Percentiles rank a stretch among this genome's conserved stretches.
These are phyloP conservation scores for Pseudomyrmex dendroicus DNA, from an alignment of 1,140 invertebrate species.

Conservation along the genomic window DNA sequence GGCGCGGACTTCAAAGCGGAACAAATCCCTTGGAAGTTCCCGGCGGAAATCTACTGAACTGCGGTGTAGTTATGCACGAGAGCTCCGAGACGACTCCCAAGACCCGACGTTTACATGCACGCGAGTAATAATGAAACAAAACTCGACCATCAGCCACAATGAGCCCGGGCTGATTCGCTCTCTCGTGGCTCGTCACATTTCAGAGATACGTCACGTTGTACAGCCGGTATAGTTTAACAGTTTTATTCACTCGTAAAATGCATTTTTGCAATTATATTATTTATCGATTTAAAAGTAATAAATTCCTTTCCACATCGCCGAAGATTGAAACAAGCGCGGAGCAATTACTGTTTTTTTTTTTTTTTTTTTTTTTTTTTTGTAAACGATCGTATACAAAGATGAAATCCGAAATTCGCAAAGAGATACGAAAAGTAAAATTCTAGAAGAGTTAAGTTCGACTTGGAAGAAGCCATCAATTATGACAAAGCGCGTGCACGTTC, in stretches of 20 bases:
- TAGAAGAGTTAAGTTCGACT: conserved; percentile 14
- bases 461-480: conserved; percentile 9
- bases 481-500: conserved; percentile 13
- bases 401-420: not conserved
- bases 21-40: conserved; percentile 62
- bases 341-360: conserved; percentile 2
- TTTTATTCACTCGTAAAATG: not conserved
- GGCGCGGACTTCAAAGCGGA: conserved; percentile 62
- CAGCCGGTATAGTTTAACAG: not conserved
- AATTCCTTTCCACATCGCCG: no score
- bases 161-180: not conserved
- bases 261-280: no score
- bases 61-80: conserved; percentile 46
- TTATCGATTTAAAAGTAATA: no score
- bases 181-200: not conserved
- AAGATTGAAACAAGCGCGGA: no score
- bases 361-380: not conserved
- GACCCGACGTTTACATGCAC: conserved; percentile 12
- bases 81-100: conserved; percentile 30
- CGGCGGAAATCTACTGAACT: conserved; percentile 40
- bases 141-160: not conserved
- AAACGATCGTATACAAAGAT: not conserved
- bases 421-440: not conserved
- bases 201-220: not conserved
- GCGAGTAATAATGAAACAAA: conserved; percentile 45